Base-by-base conservation (phyloP, 1,140 invertebrate species). In the Lepidurus couesii region DNA sequence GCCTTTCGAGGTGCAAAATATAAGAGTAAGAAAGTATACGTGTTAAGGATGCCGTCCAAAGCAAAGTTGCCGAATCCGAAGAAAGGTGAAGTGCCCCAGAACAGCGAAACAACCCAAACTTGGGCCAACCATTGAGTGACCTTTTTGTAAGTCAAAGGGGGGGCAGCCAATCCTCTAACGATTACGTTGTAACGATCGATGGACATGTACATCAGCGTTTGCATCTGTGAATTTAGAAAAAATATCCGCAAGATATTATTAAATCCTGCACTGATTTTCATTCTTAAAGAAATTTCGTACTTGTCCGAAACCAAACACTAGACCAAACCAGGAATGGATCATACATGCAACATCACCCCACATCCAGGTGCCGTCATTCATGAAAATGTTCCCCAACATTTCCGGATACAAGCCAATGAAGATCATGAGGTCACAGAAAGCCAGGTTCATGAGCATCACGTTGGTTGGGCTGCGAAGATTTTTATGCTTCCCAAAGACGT, bases 1-100 rank as follows among this genome's bases (percentile, higher is more conserved):
- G 76, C 92, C 92, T 86, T 94, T 93, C 21, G 92, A 92, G 73
- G 94, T 91, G 85, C 94, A 95, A 82, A n/a, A 21, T 8, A 42
- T 1, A 65, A 65, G 16, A 21, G 53, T 21, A 65, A 75, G 73
- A 77, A 53, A n/a, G 7, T 21, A 77, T 45, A 81, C 80, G 81
- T 78, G 11, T 79, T 78, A 0, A 82, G 74, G 47, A 81, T 81
- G 73, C 81, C 81, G 43, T 84, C 84, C 43, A 82, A 78, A 24
- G 81, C 81, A 77, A 83, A 84, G 7, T 77, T 78, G 74, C 83
- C 83, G 80, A 82, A 83, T 42, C 83, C 83, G 73, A 84, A 81
- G 79, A 84, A 81, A 5, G 84, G 83, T 7, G 81, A 80, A 9
- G 82, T 74, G 13, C 81, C 79, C 80, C 82, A 83, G 74, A 77